phyloP scores from a whole-genome alignment of 1,140 invertebrate genomes.

The Sarcophaga bullata region DNA sequence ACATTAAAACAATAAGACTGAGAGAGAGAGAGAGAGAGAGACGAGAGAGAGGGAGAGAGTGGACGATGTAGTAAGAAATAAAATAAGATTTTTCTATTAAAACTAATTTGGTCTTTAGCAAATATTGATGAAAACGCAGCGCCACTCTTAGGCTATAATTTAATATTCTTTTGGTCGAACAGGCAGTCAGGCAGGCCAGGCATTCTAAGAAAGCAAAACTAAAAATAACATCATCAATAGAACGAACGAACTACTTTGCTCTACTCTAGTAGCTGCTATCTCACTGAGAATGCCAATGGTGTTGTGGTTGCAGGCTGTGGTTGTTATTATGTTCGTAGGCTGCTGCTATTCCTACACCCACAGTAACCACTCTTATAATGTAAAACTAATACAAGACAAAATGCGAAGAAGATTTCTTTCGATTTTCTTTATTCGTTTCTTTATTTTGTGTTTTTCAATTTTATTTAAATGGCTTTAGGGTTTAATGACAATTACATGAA shows the following conservation, averaged over 20 bases:
- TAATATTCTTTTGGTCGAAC: not conserved
- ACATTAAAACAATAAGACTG: not conserved
- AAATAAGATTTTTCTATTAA: not conserved
- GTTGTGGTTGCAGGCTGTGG: not conserved
- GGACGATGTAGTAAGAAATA: too few species aligned
- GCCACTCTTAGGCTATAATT: slow-evolving; percentile 24
- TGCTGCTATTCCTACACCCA: not conserved
- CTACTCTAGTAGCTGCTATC: too few species aligned
- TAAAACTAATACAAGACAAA: not conserved
- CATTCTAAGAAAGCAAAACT: not conserved
- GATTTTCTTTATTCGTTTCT: not conserved
- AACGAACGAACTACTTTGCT: not conserved
- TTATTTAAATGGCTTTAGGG: slow-evolving; percentile 6
- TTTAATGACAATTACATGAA: slow-evolving; percentile 16
- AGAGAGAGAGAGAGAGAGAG: too few species aligned
- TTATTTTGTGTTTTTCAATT: not conserved
- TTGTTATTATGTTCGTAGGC: too few species aligned
- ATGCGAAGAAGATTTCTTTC: too few species aligned
- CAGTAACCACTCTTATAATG: not conserved
- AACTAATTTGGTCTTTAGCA: slow-evolving; percentile 14
- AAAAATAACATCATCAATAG: not conserved
- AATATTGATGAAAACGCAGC: slow-evolving; percentile 13
- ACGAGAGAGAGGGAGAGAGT: too few species aligned
- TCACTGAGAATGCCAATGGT: too few species aligned
- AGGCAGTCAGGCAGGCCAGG: too few species aligned